phyloP scores from a whole-genome alignment of 2,113 vertebrate species.

The Microcebus griseorufus region DNA sequence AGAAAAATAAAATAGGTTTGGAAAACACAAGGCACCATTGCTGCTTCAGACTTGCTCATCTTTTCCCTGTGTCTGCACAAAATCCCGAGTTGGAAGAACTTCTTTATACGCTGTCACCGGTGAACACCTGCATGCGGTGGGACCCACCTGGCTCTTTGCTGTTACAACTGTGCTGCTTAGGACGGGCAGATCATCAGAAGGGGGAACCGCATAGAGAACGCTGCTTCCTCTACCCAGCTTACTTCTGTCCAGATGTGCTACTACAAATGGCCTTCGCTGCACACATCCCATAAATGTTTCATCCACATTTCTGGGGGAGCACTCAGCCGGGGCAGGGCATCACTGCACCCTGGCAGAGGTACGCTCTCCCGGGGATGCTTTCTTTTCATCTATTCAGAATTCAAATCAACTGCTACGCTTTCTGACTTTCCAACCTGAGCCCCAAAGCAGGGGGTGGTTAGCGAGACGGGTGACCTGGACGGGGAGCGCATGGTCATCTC shows the following conservation, averaged over 20 bases:
- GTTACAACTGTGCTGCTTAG: background rate
- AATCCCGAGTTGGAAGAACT: background rate
- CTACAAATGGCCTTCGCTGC: background rate
- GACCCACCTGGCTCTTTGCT: too few relatives aligned
- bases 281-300: background rate
- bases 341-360: too few relatives aligned
- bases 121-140: background rate
- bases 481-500: background rate
- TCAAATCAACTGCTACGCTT: background rate
- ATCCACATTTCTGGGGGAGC: background rate
- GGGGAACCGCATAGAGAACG: background rate
- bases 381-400: background rate
- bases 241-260: background rate
- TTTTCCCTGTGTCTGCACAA: background rate
- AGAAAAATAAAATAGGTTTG: background rate
- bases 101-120: background rate
- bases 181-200: background rate
- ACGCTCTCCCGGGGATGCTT: background rate
- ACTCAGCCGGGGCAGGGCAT: background rate
- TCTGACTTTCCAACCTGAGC: background rate
- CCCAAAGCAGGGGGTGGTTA: background rate
- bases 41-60: background rate
- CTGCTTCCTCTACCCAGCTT: background rate
- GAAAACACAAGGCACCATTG: background rate
- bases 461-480: background rate